Evolutionary conservation across 1,140 invertebrate genomes (phyloP).

Genomic region (Tigriopus japonicus): DNA sequence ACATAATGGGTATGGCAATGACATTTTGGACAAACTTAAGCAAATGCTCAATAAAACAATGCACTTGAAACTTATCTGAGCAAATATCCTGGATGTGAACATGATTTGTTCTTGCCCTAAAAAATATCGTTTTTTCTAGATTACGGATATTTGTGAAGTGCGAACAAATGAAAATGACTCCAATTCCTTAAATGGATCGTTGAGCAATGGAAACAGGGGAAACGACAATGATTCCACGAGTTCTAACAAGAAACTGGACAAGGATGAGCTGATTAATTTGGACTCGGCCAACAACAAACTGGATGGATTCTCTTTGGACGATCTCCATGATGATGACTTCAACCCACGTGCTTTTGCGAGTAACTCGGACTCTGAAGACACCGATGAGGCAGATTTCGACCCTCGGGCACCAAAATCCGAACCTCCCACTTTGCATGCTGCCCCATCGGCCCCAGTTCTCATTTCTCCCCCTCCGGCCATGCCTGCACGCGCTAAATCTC

Average conservation of each 20-base stretch:
- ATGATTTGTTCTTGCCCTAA: no score
- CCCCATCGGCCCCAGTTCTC: not conserved
- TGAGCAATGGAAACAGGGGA: not conserved
- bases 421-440: not conserved
- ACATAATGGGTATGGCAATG: no score
- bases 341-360: slow-evolving; percentile 4
- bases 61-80: no score
- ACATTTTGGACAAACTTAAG: no score
- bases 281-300: slow-evolving; percentile 10
- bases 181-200: not conserved
- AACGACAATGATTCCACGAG: not conserved
- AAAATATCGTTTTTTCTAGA: slow-evolving; percentile 1
- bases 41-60: no score
- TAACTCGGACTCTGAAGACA: not conserved
- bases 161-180: not conserved
- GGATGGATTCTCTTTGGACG: slow-evolving; percentile 1
- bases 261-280: not conserved
- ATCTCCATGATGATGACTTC: slow-evolving; percentile 13
- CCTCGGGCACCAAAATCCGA: not conserved
- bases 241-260: not conserved
- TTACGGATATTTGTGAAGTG: not conserved
- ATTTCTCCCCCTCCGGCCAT: not conserved
- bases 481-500: not conserved
- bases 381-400: not conserved
- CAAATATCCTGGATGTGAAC: no score